A percentile compares a stretch with the other conserved stretches of the same genome.
Conservation (phyloP, 2,888 invertebrate species). For the Andrena camellia region DNA sequence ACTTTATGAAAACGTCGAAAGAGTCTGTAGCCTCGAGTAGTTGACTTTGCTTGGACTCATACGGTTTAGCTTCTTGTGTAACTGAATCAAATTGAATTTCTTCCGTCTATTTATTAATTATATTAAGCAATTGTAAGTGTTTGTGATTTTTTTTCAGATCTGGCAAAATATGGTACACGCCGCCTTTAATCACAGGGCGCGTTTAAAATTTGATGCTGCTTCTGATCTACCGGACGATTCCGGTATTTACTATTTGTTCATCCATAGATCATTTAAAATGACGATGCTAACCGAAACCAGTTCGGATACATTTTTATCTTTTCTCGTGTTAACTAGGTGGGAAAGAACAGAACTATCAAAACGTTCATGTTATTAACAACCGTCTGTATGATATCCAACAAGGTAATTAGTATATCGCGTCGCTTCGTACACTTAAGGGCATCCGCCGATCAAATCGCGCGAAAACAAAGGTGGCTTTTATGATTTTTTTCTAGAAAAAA, state of each 20-base stretch:
- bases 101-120: too few relatives aligned
- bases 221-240: conserved; percentile 10
- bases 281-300: neutral
- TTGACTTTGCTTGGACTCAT: too few relatives aligned
- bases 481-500: too few relatives aligned
- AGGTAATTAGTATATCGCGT: conserved; percentile 64
- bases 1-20: neutral
- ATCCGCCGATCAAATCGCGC: too few relatives aligned
- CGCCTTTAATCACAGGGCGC: conserved; percentile 39
- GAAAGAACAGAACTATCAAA: conserved; percentile 29
- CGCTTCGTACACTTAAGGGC: too few relatives aligned
- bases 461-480: too few relatives aligned
- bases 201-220: conserved; percentile 20
- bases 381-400: conserved; percentile 87
- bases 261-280: neutral
- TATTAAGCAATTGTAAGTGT: neutral
- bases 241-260: conserved; percentile 35
- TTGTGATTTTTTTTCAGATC: conserved; percentile 58
- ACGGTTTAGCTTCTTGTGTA: too few relatives aligned
- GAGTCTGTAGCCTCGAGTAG: too few relatives aligned
- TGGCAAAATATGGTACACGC: conserved; percentile 59
- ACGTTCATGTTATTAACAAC: conserved; percentile 80
- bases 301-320: conserved; percentile 23
- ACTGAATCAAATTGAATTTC: too few relatives aligned
- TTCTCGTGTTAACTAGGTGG: conserved; percentile 24